Percentiles rank a stretch among this genome's conserved stretches.
These are phyloP conservation scores for Taenioides sp. DNA, from an alignment of 2,797 vertebrate genomes.

Conservation along the genomic window DNA sequence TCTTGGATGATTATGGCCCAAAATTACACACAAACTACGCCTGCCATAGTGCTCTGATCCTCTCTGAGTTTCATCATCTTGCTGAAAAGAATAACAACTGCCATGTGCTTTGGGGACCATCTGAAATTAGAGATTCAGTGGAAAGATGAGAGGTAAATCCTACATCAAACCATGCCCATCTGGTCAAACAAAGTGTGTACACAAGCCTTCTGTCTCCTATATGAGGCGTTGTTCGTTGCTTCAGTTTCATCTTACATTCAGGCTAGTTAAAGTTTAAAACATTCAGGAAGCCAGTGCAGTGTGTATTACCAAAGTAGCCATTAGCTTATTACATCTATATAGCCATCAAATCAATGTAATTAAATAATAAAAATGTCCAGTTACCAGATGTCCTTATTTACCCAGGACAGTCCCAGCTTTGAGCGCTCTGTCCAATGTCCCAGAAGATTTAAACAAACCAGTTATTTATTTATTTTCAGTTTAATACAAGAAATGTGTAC, in stretches of 20 bases:
- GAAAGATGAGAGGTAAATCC: slow-evolving; percentile 13
- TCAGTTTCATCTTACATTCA: slow-evolving; percentile 18
- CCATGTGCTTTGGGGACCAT: slow-evolving; percentile 38
- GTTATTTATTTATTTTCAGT: too few species aligned
- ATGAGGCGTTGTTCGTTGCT: slow-evolving; percentile 11
- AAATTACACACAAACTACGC: slow-evolving; percentile 55
- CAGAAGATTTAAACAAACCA: too few species aligned
- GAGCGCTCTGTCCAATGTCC: too few species aligned
- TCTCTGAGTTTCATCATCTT: slow-evolving; percentile 43
- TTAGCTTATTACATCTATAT: neutral
- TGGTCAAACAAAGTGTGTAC: slow-evolving; percentile 1
- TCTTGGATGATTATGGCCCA: slow-evolving; percentile 50
- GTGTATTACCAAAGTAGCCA: neutral
- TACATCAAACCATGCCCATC: slow-evolving; percentile 15
- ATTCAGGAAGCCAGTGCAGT: neutral
- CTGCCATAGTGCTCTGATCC: slow-evolving; percentile 51
- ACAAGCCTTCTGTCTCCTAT: slow-evolving; percentile 5
- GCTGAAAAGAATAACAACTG: slow-evolving; percentile 47
- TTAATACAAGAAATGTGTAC: too few species aligned
- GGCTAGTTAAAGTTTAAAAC: slow-evolving; percentile 16
- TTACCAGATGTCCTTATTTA: too few species aligned
- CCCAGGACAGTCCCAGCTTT: too few species aligned
- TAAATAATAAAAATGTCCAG: slow-evolving; percentile 18
- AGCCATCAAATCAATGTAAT: neutral
- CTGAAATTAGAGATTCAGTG: slow-evolving; percentile 34